Evolutionary conservation across 1,140 invertebrate genomes (phyloP), one percentile per base, ranked within the genome.

Genomic region (Scaptomyza graminum): DNA sequence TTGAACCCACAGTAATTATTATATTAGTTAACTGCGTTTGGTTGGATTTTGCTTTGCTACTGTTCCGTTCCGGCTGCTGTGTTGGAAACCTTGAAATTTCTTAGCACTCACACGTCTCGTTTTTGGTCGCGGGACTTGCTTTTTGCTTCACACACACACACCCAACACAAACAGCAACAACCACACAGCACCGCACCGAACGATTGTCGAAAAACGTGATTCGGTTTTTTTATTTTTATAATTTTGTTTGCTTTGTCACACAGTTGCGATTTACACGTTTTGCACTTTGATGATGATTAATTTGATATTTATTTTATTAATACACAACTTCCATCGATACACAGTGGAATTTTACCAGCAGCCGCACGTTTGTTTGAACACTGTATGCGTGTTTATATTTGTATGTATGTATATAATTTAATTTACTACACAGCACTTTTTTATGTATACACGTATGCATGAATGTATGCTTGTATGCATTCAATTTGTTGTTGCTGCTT

Each of bases 341-440:
- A 82, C 82, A 88, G 68, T 87, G 82, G 82, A 87, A 87, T 87
- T 87, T 87, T 83, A 87, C 82, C 83, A 87, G 82, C 68, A 67
- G 56, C 70, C 70, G 81, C 67, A 62, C 60, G 63, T 52, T 75
- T 55, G 64, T 74, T 73, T 69, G 73, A 61, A 64, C 50, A 75
- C 31, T 59, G 46, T 59, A 22, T 46, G 68, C 69, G 34, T 68
- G 64, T 62, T 15, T 73, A 56, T 62, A 68, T 74, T 62, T 62
- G 47, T 72, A 60, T 80, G 62, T n/a, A n/a, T n/a, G n/a, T n/a
- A n/a, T n/a, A n/a, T n/a, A n/a, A n/a, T n/a, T n/a, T 71, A 34
- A 34, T 80, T 79, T 67, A 80, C 77, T 80, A 76, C 79, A 71
- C 60, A 76, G 60, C 77, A 77, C 69, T 74, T 56, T 73, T 46